Evolutionary conservation across 2,113 vertebrate genomes (phyloP).

Genomic region (Varanus salvator): DNA sequence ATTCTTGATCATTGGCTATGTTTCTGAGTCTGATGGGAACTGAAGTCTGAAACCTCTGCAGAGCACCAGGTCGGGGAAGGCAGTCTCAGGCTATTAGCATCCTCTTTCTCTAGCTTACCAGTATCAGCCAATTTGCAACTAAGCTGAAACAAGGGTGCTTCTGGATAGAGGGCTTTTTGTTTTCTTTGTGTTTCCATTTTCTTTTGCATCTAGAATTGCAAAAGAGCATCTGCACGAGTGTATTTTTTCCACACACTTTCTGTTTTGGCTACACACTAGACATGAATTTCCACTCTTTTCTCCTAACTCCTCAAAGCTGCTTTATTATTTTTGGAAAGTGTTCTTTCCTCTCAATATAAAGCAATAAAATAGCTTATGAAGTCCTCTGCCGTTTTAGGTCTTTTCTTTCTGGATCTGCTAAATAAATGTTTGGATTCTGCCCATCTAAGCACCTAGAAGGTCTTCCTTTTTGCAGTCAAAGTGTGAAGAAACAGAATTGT

Average conservation of each 20-base stretch:
- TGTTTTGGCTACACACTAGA: neutral
- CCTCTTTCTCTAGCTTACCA: neutral
- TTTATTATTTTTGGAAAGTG: neutral
- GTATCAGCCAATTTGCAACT: neutral
- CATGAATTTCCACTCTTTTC: neutral
- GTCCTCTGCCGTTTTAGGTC: no score
- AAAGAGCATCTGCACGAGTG: neutral
- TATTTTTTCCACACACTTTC: neutral
- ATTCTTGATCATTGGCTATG: no score
- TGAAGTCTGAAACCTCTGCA: no score
- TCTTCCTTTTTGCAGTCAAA: neutral
- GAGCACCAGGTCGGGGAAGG: no score
- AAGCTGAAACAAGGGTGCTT: neutral
- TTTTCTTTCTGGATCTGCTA: no score
- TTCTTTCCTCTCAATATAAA: neutral
- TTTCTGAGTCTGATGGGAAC: no score
- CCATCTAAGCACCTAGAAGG: neutral
- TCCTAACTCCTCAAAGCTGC: neutral
- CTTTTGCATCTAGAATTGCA: neutral
- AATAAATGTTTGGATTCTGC: neutral
- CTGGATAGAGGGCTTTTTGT: no score
- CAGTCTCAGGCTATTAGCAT: neutral
- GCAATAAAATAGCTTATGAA: neutral
- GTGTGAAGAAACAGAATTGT: neutral
- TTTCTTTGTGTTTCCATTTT: neutral